Base-by-base conservation (phyloP, 2,113 vertebrate species). In the Myotis lucifugus region DNA sequence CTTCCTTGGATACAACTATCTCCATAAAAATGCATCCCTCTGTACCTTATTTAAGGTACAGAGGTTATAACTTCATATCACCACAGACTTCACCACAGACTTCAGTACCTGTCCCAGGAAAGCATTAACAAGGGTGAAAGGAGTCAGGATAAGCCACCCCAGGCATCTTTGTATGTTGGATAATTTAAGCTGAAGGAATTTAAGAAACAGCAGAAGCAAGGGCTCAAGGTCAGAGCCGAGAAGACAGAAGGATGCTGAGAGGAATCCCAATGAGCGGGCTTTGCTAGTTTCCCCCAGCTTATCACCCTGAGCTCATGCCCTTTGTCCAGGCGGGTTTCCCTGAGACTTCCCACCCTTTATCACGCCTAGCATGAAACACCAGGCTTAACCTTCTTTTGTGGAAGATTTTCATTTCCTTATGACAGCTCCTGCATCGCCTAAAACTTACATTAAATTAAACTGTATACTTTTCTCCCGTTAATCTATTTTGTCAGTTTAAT, bases 101-200 rank as follows among this genome's bases (percentile, higher is more conserved):
- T 59, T 66, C 29, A 19, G 14, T 69, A 54, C 27, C 27, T 85
- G n/a, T 32, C 14, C 56, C 13, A 29, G 59, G 18, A 92, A 93
- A 85, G 29, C 42, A 64, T 64, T 50, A 83, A 84, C 52, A 59
- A 66, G 13, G 21, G 81, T 42, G n/a, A 85, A 74, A n/a, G 40
- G 59, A 76, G 40, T 85, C 46, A 84, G 69, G 25, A 40, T n/a
- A 66, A n/a, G 6, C 34, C 34, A 67, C 19, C 81, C 34, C n/a
- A 12, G 52, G 34, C 59, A 9, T 66, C 56, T 77, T 66, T 34
- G 72, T 23, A 64, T 50, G 46, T 27, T 42, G n/a, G 42, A 42
- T 74, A 91, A 84, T 84, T 91, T 64, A 73, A 91, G n/a, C 54
- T 32, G 56, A 82, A 84, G 54, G 69, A 92, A 76, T 85, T 76